These are phyloP conservation scores for Siderastrea radians DNA, from an alignment of 92 coral and sea anemone species.

Conservation along the genomic window DNA sequence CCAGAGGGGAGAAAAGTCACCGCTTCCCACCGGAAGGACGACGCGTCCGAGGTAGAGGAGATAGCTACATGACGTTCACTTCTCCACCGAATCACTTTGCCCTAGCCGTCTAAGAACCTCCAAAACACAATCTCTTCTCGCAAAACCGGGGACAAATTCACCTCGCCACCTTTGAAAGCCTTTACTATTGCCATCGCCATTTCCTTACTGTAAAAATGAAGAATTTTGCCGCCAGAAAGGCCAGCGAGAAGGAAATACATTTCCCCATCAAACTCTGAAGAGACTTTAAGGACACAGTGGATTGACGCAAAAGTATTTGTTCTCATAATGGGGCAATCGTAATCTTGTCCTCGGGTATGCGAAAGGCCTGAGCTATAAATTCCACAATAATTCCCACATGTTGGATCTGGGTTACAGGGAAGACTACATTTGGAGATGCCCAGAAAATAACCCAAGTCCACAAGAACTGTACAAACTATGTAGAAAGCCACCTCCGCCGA, in stretches of 20 bases:
- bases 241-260: conserved; percentile 67
- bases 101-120: conserved; percentile 67
- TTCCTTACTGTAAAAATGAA: conserved; percentile 16
- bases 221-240: conserved; percentile 63
- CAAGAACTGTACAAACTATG: conserved; percentile 25
- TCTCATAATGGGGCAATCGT: conserved; percentile 63
- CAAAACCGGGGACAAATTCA: conserved; percentile 20
- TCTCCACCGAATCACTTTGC: conserved; percentile 47
- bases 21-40: conserved; percentile 66
- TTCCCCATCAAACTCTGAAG: conserved; percentile 69
- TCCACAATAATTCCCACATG: conserved; percentile 55
- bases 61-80: conserved; percentile 58
- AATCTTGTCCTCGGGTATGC: conserved; percentile 46
- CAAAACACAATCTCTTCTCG: conserved; percentile 68
- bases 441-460: conserved; percentile 55
- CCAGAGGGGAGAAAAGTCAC: conserved; percentile 41
- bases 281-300: conserved; percentile 35
- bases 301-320: conserved; percentile 15
- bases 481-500: conserved; percentile 63
- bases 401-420: conserved; percentile 29
- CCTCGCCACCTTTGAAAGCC: conserved; percentile 37
- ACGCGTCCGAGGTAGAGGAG: conserved; percentile 47
- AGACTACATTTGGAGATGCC: conserved; percentile 61
- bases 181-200: conserved; percentile 19
- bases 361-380: conserved; percentile 52